Evolutionary conservation across 1,140 invertebrate genomes (phyloP).

Genomic region (Drosophila elegans): DNA sequence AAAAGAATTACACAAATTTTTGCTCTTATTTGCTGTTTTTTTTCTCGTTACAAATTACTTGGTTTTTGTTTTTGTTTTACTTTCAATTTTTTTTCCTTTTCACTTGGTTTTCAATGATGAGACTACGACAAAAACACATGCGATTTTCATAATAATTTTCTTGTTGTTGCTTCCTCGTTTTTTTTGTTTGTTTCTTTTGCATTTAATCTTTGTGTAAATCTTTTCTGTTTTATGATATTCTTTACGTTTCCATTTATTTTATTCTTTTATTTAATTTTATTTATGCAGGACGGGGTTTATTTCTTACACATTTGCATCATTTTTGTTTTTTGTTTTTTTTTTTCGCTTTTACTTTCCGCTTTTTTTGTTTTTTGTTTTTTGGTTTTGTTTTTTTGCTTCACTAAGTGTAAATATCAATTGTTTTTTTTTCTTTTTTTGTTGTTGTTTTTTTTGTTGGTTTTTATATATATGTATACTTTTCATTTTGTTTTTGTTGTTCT

Average conservation of each 20-base stretch:
- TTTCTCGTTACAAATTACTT: slow-evolving; percentile 32
- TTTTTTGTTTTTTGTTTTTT: slow-evolving; percentile 60
- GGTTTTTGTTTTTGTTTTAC: slow-evolving; percentile 30
- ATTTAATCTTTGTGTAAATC: slow-evolving; percentile 75
- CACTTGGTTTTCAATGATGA: slow-evolving; percentile 55
- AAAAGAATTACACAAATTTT: slow-evolving; percentile 72
- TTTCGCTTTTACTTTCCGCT: slow-evolving; percentile 50
- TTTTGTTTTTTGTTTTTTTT: slow-evolving; percentile 50
- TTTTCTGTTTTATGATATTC: slow-evolving; percentile 74
- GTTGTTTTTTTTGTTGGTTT: slow-evolving; percentile 39
- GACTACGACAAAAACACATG: slow-evolving; percentile 68
- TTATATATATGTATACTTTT: slow-evolving; percentile 76
- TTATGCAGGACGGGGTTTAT: slow-evolving; percentile 85
- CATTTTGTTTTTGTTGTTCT: slow-evolving; percentile 50
- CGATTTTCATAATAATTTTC: slow-evolving; percentile 58
- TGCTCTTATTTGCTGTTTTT: slow-evolving; percentile 40
- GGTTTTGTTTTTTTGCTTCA: slow-evolving; percentile 65
- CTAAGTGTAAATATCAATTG: slow-evolving; percentile 84
- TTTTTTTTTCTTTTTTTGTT: slow-evolving; percentile 62
- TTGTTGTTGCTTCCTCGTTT: slow-evolving; percentile 39
- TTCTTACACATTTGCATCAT: slow-evolving; percentile 84
- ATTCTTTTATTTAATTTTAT: slow-evolving; percentile 81
- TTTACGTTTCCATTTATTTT: slow-evolving; percentile 62
- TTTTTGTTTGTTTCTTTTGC: slow-evolving; percentile 34
- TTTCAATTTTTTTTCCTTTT: slow-evolving; percentile 13